Evolutionary conservation across 2,797 vertebrate genomes (phyloP).

Genomic region (Chelonia mydas): DNA sequence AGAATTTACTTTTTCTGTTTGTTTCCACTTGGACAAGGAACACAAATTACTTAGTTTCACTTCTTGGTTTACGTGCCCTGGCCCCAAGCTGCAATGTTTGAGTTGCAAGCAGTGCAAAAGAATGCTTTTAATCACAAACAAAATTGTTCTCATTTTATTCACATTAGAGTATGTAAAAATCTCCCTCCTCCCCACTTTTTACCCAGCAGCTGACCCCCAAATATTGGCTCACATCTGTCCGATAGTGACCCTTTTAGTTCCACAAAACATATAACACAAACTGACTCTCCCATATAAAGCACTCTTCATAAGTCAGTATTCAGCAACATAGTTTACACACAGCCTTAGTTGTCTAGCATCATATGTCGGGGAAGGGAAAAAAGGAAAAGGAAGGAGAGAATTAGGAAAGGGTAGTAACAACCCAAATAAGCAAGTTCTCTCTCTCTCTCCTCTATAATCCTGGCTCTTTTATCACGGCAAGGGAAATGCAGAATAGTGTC

Average conservation of each 20-base stretch:
- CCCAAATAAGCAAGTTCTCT: neutral
- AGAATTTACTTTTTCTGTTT: neutral
- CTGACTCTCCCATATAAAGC: neutral
- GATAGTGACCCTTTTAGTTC: neutral
- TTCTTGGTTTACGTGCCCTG: neutral
- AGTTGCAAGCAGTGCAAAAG: neutral
- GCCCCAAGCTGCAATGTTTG: neutral
- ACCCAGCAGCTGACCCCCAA: too few relatives aligned
- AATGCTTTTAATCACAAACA: neutral
- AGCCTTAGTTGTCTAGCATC: neutral
- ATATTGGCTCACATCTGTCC: neutral
- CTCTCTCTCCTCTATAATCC: neutral
- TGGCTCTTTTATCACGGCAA: neutral
- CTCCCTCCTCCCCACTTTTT: neutral
- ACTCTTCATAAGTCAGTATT: neutral
- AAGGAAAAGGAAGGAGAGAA: neutral
- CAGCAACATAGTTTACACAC: neutral
- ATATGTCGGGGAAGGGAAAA: neutral
- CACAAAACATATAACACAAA: neutral
- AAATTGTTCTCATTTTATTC: neutral
- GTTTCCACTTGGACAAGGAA: neutral
- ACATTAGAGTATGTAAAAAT: neutral
- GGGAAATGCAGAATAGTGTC: neutral
- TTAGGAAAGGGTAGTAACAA: neutral
- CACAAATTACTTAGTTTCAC: neutral